These are phyloP conservation scores for Silurus glanis DNA, from an alignment of 2,113 vertebrate genomes.

Conservation along the genomic window DNA sequence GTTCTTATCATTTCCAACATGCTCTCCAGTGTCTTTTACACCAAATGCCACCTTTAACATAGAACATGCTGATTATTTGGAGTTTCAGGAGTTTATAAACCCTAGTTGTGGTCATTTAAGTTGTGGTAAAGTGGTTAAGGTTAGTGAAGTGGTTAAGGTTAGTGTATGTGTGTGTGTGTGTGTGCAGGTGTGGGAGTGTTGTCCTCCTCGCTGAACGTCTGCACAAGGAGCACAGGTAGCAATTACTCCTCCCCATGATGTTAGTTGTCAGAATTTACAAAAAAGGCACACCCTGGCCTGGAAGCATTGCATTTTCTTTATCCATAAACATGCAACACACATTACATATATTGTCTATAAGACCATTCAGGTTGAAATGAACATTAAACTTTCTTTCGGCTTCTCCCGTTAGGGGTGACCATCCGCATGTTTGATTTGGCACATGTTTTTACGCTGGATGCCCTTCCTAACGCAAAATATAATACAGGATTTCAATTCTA, in stretches of 20 bases:
- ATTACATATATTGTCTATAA: background rate
- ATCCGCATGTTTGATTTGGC: no score
- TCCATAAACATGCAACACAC: background rate
- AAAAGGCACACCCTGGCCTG: constrained; percentile 57
- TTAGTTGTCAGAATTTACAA: constrained; percentile 54
- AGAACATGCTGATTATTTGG: background rate
- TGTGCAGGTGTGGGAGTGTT: constrained; percentile 31
- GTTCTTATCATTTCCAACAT: background rate
- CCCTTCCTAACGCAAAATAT: no score
- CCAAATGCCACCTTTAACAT: background rate
- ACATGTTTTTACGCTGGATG: no score
- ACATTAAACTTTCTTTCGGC: no score
- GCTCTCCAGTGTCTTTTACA: background rate
- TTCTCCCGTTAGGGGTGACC: no score
- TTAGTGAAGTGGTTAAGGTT: no score
- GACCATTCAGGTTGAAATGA: background rate
- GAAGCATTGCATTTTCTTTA: constrained; percentile 10
- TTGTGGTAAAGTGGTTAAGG: background rate
- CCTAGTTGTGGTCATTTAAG: background rate
- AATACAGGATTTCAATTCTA: background rate
- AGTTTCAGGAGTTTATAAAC: background rate
- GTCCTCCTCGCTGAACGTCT: constrained; percentile 42
- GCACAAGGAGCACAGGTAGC: constrained; percentile 39
- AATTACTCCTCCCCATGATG: constrained; percentile 58
- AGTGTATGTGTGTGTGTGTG: background rate